Evolutionary conservation across 2,113 vertebrate species (phyloP), one percentile per base, ranked within the genome.

Genomic region (Columba janthina): DNA sequence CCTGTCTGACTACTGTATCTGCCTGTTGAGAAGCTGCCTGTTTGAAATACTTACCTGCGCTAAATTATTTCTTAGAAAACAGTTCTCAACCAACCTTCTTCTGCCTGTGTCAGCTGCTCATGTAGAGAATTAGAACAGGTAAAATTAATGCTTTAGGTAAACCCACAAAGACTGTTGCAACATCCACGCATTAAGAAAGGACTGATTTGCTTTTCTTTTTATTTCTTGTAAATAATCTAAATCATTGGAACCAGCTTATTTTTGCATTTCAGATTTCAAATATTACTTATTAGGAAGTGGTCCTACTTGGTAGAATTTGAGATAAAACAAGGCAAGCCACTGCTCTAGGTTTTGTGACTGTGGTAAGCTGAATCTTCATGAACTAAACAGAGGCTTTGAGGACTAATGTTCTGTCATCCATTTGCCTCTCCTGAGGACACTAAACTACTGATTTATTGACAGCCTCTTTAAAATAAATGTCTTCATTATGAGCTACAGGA

Each of bases 401-500:
- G 18, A 75, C 48, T 78, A n/a, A 84, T 78, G 46, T 86, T 79
- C 71, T 86, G 67, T 60, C 71, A 85, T 56, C 40, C 19, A 31
- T 84, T 86, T 88, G 29, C 53, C 34, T 94, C 88, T 93, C 82
- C 75, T 32, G 73, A 95, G 69, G 56, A 81, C 82, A 36, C 36
- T 88, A 46, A 82, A 66, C 71, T 80, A 89, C 75, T 83, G 91
- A 83, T 94, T 88, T 93, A 92, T 92, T 88, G 93, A 58, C 83
- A 95, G n/a, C 34, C 40, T 88, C 72, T 92, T 95, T 66, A 66
- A 86, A 94, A 94, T n/a, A 86, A 81, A 81, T 88, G 40, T 78
- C 72, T 94, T 96, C 56, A 75, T 93, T 83, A 86, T 78, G 69
- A 84, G 60, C 67, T 71, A 26, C 36, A 83, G 67, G 67, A 70